A percentile compares a stretch with the other conserved stretches of the same genome.
These are phyloP conservation scores for Haemorhous mexicanus DNA, from an alignment of 2,113 vertebrate species.

Conservation along the genomic window DNA sequence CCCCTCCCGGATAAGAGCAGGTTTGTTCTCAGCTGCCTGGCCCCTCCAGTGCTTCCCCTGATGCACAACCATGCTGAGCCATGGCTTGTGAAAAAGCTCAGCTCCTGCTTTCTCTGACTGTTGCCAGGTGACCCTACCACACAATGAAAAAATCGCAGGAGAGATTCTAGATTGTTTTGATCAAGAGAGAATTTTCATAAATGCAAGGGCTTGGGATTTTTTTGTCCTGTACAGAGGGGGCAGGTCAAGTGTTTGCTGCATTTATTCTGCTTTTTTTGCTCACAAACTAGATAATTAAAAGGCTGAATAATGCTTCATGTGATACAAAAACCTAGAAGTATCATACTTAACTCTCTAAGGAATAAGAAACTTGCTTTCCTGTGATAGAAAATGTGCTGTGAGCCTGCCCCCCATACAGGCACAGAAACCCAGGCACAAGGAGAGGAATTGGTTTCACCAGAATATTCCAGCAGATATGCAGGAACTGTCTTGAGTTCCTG, in stretches of 20 bases:
- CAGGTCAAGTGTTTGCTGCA: neutral
- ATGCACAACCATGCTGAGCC: rapidly evolving
- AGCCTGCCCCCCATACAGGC: neutral
- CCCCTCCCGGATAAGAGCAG: slow-evolving; percentile 13
- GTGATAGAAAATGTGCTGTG: neutral
- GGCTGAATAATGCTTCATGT: neutral
- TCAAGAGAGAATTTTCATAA: neutral
- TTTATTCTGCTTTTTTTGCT: neutral
- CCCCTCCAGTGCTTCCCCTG: neutral
- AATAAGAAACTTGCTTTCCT: neutral
- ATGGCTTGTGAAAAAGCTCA: neutral
- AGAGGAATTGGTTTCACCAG: neutral
- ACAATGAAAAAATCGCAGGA: neutral
- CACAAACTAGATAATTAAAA: neutral
- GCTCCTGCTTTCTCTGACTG: neutral
- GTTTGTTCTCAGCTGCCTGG: neutral
- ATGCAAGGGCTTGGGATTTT: neutral
- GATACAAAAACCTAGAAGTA: neutral
- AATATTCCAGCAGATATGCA: neutral
- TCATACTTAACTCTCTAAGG: neutral
- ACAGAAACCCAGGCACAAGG: rapidly evolving
- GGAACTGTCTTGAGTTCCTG: neutral
- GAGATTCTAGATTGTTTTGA: neutral
- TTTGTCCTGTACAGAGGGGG: neutral
- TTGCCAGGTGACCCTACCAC: neutral